Percentiles rank a stretch among this genome's conserved stretches.
Conservation (phyloP, 2,888 invertebrate genomes). For the Hemistola chrysoprasaria region DNA sequence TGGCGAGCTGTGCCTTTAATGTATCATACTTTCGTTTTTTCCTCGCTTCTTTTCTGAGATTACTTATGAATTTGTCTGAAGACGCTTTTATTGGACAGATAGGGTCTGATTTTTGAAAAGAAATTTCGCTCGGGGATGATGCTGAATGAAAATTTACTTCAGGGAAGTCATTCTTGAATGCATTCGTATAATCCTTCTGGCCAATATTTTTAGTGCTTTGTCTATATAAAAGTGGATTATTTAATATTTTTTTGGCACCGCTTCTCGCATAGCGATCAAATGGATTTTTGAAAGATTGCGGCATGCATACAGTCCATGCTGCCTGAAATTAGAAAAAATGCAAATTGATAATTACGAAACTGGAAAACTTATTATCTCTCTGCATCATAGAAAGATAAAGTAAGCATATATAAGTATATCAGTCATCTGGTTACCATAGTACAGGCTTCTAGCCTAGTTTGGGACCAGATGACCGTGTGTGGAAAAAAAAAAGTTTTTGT, state of each 20-base stretch:
- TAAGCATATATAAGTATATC: too few relatives aligned
- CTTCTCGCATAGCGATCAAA: slow-evolving; percentile 6
- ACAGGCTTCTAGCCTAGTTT: too few relatives aligned
- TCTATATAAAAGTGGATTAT: too few relatives aligned
- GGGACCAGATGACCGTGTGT: too few relatives aligned
- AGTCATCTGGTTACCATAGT: too few relatives aligned
- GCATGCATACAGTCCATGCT: slow-evolving; percentile 37
- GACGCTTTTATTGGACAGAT: slow-evolving; percentile 4
- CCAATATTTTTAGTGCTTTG: too few relatives aligned
- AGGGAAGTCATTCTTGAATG: slow-evolving; percentile 45
- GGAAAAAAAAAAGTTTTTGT: slow-evolving; percentile 32
- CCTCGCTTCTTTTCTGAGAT: slow-evolving; percentile 37
- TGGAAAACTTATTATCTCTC: too few relatives aligned
- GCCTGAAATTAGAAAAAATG: slow-evolving; percentile 17
- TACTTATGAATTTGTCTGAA: slow-evolving; percentile 20
- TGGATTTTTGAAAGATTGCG: slow-evolving; percentile 29
- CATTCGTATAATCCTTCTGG: too few relatives aligned
- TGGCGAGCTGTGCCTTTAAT: slow-evolving; percentile 2
- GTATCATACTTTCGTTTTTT: slow-evolving; percentile 32
- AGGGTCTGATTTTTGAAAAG: slow-evolving; percentile 11
- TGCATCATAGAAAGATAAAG: too few relatives aligned
- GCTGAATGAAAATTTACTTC: slow-evolving; percentile 45
- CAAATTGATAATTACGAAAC: slow-evolving; percentile 35
- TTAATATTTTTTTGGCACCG: not conserved
- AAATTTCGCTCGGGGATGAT: slow-evolving; percentile 17